Percentiles rank a stretch among this genome's conserved stretches.
These are phyloP conservation scores for Sarcophaga rosellei DNA, from an alignment of 2,888 invertebrate species.

Conservation along the genomic window DNA sequence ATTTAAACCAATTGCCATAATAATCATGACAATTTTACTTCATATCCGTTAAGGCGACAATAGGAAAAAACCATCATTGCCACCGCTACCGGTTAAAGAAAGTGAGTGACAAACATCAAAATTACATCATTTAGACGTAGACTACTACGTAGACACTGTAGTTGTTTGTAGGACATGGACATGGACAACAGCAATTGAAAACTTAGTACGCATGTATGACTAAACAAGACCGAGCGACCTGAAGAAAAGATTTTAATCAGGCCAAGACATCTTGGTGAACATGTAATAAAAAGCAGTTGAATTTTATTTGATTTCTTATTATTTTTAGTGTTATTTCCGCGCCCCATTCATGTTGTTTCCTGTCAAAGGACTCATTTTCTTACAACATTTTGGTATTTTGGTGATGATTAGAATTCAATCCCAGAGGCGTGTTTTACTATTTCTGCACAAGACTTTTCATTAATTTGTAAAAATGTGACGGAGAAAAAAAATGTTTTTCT, in stretches of 20 bases:
- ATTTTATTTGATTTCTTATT: conserved; percentile 72
- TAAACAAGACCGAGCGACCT: background rate
- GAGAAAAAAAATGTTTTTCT: conserved; percentile 33
- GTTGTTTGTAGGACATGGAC: background rate
- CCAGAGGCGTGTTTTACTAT: conserved; percentile 48
- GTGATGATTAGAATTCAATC: conserved; percentile 14
- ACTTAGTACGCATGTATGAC: conserved; percentile 31
- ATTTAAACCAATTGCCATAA: conserved; percentile 66
- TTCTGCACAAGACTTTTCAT: background rate
- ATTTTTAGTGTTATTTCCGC: conserved; percentile 76
- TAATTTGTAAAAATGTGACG: conserved; percentile 3
- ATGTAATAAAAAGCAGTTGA: conserved; percentile 43
- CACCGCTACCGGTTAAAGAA: conserved; percentile 1
- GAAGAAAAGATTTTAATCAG: conserved; percentile 62
- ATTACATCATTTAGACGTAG: conserved; percentile 58
- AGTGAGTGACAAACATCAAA: conserved; percentile 63
- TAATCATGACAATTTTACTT: conserved; percentile 69
- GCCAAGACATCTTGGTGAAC: conserved; percentile 40
- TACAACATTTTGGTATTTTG: conserved; percentile 3
- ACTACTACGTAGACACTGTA: background rate
- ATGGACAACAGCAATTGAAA: conserved; percentile 57
- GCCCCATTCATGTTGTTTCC: conserved; percentile 76
- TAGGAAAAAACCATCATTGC: conserved; percentile 24
- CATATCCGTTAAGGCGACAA: conserved; percentile 60
- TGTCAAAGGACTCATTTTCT: conserved; percentile 21